Conservation (phyloP, 2,888 invertebrate genomes). For the Cryptus armator region DNA sequence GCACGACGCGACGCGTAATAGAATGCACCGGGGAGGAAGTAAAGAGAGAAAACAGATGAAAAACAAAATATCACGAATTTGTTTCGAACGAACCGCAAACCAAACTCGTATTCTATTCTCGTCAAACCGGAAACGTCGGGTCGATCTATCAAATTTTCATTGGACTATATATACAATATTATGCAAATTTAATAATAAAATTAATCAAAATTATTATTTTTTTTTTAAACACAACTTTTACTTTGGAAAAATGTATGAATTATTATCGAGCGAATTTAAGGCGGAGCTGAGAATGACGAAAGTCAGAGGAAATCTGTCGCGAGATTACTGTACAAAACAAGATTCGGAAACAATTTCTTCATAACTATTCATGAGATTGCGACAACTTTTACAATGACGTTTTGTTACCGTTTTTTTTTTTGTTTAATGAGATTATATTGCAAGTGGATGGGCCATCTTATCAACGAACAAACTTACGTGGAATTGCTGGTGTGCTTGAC, state of each 20-base stretch:
- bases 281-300: neutral
- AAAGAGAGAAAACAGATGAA: neutral
- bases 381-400: neutral
- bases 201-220: neutral
- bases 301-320: neutral
- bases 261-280: neutral
- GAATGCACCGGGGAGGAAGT: slow-evolving; percentile 37
- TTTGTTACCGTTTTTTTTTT: neutral
- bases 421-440: neutral
- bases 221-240: too few relatives aligned
- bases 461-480: slow-evolving; percentile 72
- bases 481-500: slow-evolving; percentile 75
- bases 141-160: too few relatives aligned
- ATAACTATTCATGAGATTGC: neutral
- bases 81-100: neutral
- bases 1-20: slow-evolving; percentile 56
- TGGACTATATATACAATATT: too few relatives aligned
- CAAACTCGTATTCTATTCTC: neutral
- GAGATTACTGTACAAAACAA: neutral
- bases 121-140: too few relatives aligned
- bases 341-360: neutral
- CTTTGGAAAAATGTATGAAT: neutral
- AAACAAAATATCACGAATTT: slow-evolving; percentile 22
- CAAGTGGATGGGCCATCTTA: neutral
- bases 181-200: neutral